Evolutionary conservation across 2,888 invertebrate species (phyloP), one percentile per base, ranked within the genome.

Genomic region (Ctena decussata): DNA sequence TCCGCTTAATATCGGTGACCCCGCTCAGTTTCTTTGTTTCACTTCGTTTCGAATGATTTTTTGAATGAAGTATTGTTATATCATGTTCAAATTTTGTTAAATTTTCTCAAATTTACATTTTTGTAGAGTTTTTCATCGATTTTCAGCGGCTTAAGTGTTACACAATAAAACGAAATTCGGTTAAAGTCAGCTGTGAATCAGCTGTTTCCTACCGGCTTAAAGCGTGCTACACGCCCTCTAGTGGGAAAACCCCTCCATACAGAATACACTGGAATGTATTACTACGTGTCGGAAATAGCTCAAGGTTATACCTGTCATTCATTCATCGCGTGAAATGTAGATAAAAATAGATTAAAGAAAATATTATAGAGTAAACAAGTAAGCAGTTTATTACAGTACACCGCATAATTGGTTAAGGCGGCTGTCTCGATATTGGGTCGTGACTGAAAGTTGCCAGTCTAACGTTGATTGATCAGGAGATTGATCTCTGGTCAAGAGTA

Each of bases 141-240:
- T 65, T 65, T 35, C 21, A 8, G 8, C 1, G 35, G 1, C 11
- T 11, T 41, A 41, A n/a, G 30, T n/a, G 60, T 85, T 85, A 39
- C 85, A 79, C 71, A 85, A 85, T 30, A 39, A 15, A 35, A 37
- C 32, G 84, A 87, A 87, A 87, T 77, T 75, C 77, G 77, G 83
- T 84, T 77, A 60, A 35, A 71, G 82, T 89, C 88, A 89, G 88
- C 88, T 89, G 88, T 86, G 88, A 76, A 89, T 89, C 88, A 89
- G 88, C 88, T 89, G 88, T 86, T 89, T 53, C 30, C 3, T 72
- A 46, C 82, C 81, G 84, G 80, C 77, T 82, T 75, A 57, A 32
- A 49, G 44, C 44, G 73, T 32, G 57, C 39, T 21, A n/a, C 21
- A 78, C 88, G 88, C 88, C 86, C 70, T 80, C 88, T 82, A 80